These are phyloP conservation scores for Ephestia elutella DNA, from an alignment of 1,140 invertebrate genomes.

Conservation along the genomic window DNA sequence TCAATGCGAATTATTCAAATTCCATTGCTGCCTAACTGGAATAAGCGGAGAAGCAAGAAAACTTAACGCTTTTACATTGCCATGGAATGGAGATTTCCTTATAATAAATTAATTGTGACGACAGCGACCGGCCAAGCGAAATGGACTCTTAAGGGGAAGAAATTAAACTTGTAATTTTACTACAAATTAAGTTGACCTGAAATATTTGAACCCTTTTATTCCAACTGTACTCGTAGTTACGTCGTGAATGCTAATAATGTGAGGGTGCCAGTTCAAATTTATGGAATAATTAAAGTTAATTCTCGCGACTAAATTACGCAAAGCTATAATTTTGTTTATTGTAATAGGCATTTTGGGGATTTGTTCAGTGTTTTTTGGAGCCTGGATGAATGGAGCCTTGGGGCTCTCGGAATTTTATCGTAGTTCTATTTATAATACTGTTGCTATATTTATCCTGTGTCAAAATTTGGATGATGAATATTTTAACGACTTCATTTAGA, in stretches of 20 bases:
- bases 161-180: conserved; percentile 61
- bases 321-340: conserved; percentile 31
- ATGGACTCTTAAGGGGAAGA: conserved; percentile 53
- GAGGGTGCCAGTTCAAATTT: conserved; percentile 62
- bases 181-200: conserved; percentile 59
- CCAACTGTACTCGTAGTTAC: conserved; percentile 43
- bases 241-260: conserved; percentile 69
- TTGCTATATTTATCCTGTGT: no score
- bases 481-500: no score
- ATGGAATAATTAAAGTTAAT: conserved; percentile 71
- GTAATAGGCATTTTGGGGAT: conserved; percentile 9
- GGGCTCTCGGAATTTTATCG: neutral
- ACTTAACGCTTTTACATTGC: conserved; percentile 55
- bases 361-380: conserved; percentile 5
- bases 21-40: conserved; percentile 2
- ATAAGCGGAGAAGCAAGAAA: conserved; percentile 19
- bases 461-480: no score
- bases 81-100: conserved; percentile 64
- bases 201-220: conserved; percentile 69
- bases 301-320: conserved; percentile 53
- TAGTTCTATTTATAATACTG: no score
- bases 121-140: conserved; percentile 45
- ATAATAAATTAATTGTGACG: conserved; percentile 65
- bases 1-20: conserved; percentile 5
- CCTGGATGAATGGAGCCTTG: neutral